Evolutionary conservation across 1,140 invertebrate genomes (phyloP), one percentile per base, ranked within the genome.

Genomic region (Vollenhovia emeryi): DNA sequence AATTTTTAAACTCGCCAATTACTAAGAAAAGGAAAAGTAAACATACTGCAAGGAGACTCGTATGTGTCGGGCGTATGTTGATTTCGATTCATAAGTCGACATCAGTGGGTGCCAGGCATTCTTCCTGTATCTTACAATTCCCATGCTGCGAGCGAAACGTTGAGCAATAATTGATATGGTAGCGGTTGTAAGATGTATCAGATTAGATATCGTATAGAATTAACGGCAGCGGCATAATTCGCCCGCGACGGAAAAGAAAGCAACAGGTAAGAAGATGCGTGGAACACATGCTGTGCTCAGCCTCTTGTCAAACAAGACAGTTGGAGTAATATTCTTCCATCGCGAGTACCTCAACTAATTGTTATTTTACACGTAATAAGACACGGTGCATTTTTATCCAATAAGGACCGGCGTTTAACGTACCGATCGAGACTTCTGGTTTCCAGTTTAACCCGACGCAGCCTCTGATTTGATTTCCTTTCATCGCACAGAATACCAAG

Each of bases 151-250:
- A 68, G 75, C 24, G 75, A 48, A 79, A 66, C 33, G 43, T 64
- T 78, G 43, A 3, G 43, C 66, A 79, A 79, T 79, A 36, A 52
- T 79, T 79, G 8, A 79, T 79, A 64, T 76, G 52, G 45, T 66
- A 66, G 43, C 59, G 30, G n/a, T 64, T 62, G 40, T 78, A 66
- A 78, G 48, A 66, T n/a, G 45, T 68, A 52, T 76, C 73, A 52
- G 62, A 68, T 79, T 43, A 52, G 13, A 78, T n/a, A n/a, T 78
- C 43, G 30, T 30, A 11, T 55, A 52, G 45, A 79, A 68, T 79
- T 79, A 79, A 36, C 60, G 21, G 21, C 21, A 52, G 45, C 21
- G 45, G 43, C 9, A 68, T n/a, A 78, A 52, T 40, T 79, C 33
- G 30, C 9, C 15, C 11, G 30, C 15, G n/a, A 50, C n/a, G 43